These are phyloP conservation scores for Micrasema longulum DNA, from an alignment of 1,140 invertebrate genomes.

Conservation along the genomic window DNA sequence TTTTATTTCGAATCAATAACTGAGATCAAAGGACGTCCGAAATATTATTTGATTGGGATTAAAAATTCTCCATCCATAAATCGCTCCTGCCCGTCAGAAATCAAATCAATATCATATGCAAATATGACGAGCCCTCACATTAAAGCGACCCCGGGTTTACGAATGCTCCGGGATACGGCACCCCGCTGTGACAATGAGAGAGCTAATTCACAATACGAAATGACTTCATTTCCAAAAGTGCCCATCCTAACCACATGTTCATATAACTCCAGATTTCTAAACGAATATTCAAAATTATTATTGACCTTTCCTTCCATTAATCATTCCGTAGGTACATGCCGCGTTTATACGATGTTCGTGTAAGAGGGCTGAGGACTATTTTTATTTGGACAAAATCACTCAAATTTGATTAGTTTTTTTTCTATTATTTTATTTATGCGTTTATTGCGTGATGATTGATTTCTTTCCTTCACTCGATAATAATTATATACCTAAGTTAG, in stretches of 20 bases:
- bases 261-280: constrained; percentile 19
- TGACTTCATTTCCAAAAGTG: constrained; percentile 39
- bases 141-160: too few relatives aligned
- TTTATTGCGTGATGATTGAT: too few relatives aligned
- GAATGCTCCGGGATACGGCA: background rate
- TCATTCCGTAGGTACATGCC: too few relatives aligned
- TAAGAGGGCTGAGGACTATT: too few relatives aligned
- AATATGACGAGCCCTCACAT: constrained; percentile 32
- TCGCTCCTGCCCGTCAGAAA: constrained; percentile 12
- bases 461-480: too few relatives aligned
- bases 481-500: too few relatives aligned
- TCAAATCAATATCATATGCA: constrained; percentile 52
- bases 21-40: too few relatives aligned
- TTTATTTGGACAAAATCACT: too few relatives aligned
- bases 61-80: too few relatives aligned
- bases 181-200: constrained; percentile 26
- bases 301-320: constrained; percentile 26
- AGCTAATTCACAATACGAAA: constrained; percentile 45
- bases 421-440: constrained; percentile 2
- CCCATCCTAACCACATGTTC: constrained; percentile 42
- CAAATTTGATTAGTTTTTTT: constrained; percentile 1
- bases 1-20: too few relatives aligned
- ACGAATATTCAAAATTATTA: constrained; percentile 30
- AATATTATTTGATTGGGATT: too few relatives aligned
- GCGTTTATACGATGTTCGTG: too few relatives aligned